Percentiles rank a stretch among this genome's conserved stretches.
phyloP scores from a whole-genome alignment of 1,140 invertebrate genomes.

The Melipona quadrifasciata region DNA sequence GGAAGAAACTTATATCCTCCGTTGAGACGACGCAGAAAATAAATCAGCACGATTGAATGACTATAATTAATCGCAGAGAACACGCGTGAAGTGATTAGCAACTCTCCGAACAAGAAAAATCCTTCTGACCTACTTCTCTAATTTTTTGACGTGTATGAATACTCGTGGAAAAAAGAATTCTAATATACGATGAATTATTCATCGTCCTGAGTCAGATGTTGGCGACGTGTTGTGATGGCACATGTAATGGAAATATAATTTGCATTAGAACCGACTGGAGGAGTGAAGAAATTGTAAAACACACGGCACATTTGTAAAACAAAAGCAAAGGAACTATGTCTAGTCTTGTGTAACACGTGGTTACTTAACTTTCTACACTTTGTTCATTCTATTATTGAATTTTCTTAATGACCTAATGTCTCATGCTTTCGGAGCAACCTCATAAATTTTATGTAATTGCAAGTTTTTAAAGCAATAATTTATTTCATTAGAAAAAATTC shows the following conservation, averaged over 20 bases:
- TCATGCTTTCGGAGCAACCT: neutral
- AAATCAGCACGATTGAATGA: neutral
- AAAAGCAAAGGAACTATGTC: neutral
- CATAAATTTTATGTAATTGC: too few species aligned
- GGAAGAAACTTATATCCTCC: neutral
- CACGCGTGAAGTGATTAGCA: neutral
- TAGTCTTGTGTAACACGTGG: conserved; percentile 2
- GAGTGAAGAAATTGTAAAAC: conserved; percentile 1
- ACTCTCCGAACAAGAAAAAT: neutral
- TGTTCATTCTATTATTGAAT: neutral
- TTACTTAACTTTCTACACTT: conserved; percentile 26
- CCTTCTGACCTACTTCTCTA: conserved; percentile 29
- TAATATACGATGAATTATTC: conserved; percentile 41
- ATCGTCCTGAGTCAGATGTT: conserved; percentile 37
- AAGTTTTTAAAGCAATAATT: neutral
- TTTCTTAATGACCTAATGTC: neutral
- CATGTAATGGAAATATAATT: conserved; percentile 25
- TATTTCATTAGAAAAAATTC: neutral
- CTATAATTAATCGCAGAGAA: neutral
- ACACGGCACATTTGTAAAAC: neutral
- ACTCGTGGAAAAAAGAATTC: neutral
- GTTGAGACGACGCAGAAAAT: conserved; percentile 6
- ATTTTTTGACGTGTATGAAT: neutral
- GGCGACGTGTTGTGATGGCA: neutral
- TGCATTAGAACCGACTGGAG: conserved; percentile 9